These are phyloP conservation scores for Drepana falcataria DNA, from an alignment of 2,888 invertebrate species.

Conservation along the genomic window DNA sequence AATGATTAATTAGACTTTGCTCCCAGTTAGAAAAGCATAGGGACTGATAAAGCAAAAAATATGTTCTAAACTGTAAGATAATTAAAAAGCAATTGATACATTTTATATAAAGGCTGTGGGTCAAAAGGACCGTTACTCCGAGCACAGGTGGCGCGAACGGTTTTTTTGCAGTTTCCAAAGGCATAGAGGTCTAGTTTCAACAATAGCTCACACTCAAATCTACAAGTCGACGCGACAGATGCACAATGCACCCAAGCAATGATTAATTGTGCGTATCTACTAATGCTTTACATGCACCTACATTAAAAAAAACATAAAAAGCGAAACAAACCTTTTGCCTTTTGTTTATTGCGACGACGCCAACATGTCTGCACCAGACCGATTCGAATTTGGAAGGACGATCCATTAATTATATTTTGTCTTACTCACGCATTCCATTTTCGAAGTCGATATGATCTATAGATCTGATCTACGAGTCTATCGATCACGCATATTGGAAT, in stretches of 20 bases:
- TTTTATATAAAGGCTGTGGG: conserved; percentile 32
- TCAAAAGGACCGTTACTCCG: conserved; percentile 31
- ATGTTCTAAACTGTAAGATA: background rate
- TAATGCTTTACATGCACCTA: conserved; percentile 64
- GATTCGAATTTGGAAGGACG: conserved; percentile 71
- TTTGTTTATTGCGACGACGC: conserved; percentile 76
- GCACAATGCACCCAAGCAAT: conserved; percentile 62
- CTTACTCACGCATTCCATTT: conserved; percentile 79
- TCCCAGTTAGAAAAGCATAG: too few species aligned
- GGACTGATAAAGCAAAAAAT: too few species aligned
- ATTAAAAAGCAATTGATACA: conserved; percentile 15
- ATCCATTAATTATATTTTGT: conserved; percentile 78
- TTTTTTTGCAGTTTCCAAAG: conserved; percentile 49
- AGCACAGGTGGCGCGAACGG: conserved; percentile 61
- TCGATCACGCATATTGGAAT: conserved; percentile 74
- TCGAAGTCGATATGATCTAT: conserved; percentile 75
- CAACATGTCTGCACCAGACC: conserved; percentile 75
- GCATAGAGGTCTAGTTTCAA: conserved; percentile 47
- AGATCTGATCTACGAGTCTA: conserved; percentile 75
- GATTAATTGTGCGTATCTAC: conserved; percentile 69
- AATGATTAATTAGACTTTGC: too few species aligned
- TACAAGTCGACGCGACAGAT: conserved; percentile 65
- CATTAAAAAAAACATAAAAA: conserved; percentile 38
- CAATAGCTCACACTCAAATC: conserved; percentile 52
- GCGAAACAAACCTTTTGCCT: conserved; percentile 64